phyloP scores from a whole-genome alignment of 2,797 vertebrate species.

The Meda fulgida region DNA sequence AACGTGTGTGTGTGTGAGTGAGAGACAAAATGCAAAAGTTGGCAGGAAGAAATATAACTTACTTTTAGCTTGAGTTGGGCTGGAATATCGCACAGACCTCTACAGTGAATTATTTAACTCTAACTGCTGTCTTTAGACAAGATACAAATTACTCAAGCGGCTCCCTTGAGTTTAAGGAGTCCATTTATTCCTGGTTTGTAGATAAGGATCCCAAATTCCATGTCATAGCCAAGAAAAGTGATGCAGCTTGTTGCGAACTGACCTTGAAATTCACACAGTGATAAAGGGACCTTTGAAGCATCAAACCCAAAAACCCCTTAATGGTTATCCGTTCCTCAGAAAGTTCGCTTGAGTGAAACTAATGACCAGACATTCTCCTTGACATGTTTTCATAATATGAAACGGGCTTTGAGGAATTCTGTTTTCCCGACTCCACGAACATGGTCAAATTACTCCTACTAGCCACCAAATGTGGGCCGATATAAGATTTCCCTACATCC shows the following conservation, averaged over 20 bases:
- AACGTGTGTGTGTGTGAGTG: too few relatives aligned
- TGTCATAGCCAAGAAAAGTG: conserved; percentile 69
- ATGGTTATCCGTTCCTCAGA: conserved; percentile 21
- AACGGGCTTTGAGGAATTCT: conserved; percentile 8
- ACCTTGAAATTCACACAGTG: conserved; percentile 67
- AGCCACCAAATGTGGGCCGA: conserved; percentile 16
- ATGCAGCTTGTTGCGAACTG: conserved; percentile 65
- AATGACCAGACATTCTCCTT: conserved; percentile 14
- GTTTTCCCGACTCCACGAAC: not conserved
- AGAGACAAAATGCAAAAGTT: not conserved
- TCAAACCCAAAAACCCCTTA: conserved; percentile 8
- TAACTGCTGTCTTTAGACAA: conserved; percentile 37
- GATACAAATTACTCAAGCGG: conserved; percentile 25
- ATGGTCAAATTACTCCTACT: not conserved
- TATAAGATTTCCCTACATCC: conserved; percentile 67
- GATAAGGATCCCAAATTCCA: conserved; percentile 67
- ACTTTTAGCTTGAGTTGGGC: not conserved
- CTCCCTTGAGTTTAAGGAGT: conserved; percentile 34
- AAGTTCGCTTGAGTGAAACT: conserved; percentile 7
- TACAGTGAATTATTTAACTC: conserved; percentile 19
- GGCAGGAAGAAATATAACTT: too few relatives aligned
- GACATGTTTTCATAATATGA: conserved; percentile 30
- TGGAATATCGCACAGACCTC: not conserved
- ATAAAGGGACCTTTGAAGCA: conserved; percentile 33
- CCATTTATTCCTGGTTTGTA: conserved; percentile 61